These are phyloP conservation scores for Tiliacea aurago DNA, from an alignment of 2,888 invertebrate species.

Conservation along the genomic window DNA sequence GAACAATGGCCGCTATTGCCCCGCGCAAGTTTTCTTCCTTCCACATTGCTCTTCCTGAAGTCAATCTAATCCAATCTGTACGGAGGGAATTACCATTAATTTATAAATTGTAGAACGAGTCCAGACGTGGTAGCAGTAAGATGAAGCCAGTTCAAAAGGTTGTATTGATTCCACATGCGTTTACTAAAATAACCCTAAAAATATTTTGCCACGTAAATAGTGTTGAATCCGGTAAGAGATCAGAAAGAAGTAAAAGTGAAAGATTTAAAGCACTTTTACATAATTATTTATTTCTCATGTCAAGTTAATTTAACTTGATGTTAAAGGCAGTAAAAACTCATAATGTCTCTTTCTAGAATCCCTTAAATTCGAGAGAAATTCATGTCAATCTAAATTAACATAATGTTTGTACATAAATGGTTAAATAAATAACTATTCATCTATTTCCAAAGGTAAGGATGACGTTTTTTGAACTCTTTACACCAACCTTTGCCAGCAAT, in stretches of 20 bases:
- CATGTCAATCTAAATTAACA: neutral
- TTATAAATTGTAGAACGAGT: neutral
- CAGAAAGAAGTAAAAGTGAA: neutral
- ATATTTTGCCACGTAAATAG: neutral
- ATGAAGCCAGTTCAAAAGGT: neutral
- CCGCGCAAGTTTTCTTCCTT: conserved; percentile 20
- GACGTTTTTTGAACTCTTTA: conserved; percentile 1
- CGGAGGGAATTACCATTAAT: neutral
- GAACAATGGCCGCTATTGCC: conserved; percentile 26
- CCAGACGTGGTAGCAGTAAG: neutral
- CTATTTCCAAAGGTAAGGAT: neutral
- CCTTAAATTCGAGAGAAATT: neutral
- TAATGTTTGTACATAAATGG: too few species aligned
- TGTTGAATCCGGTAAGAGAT: neutral
- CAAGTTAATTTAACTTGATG: neutral
- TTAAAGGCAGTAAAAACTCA: neutral
- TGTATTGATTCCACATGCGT: neutral
- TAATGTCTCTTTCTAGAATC: neutral
- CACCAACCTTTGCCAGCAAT: neutral
- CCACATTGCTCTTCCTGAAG: conserved; percentile 24
- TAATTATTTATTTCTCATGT: neutral
- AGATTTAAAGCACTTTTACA: neutral
- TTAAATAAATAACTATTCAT: neutral
- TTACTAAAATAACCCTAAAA: neutral
- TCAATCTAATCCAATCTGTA: conserved; percentile 7